Evolutionary conservation across 2,113 vertebrate species (phyloP).

Genomic region (Hirundichthys speculiger): DNA sequence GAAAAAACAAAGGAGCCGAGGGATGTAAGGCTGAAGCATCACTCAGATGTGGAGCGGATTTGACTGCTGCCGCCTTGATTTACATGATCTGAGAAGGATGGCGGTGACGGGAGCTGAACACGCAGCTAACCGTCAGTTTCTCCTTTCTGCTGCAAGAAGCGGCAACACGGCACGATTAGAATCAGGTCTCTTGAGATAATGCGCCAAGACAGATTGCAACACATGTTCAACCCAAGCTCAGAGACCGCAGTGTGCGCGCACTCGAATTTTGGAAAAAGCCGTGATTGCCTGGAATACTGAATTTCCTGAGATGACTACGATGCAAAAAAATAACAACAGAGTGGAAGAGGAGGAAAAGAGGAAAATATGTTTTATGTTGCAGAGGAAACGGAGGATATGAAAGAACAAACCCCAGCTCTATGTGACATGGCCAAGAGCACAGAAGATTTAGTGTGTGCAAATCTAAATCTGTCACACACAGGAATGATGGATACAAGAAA

Average conservation of each 20-base stretch:
- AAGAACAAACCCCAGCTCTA: neutral
- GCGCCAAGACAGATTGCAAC: slow-evolving; percentile 51
- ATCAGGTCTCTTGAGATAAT: slow-evolving; percentile 52
- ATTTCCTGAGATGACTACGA: neutral
- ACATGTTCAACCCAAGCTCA: slow-evolving; percentile 9
- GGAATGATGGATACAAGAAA: slow-evolving; percentile 11
- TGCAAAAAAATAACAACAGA: no score
- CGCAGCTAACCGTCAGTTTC: slow-evolving; percentile 28
- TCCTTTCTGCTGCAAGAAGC: slow-evolving; percentile 2
- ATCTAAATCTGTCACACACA: neutral
- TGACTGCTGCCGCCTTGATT: neutral
- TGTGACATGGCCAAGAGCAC: neutral
- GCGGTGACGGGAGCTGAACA: slow-evolving; percentile 17
- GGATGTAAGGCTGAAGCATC: neutral
- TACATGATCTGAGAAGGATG: slow-evolving; percentile 5
- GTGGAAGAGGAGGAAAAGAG: neutral
- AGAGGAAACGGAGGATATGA: slow-evolving; percentile 1
- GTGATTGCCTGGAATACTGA: neutral
- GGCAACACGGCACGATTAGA: slow-evolving; percentile 22
- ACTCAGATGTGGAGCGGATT: neutral
- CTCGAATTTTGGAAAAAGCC: neutral
- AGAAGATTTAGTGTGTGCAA: neutral
- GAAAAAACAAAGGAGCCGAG: neutral
- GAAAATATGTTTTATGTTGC: neutral
- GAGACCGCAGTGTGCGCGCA: neutral